Evolutionary conservation across 2,888 invertebrate species (phyloP).

Genomic region (Schizotus pectinicornis): DNA sequence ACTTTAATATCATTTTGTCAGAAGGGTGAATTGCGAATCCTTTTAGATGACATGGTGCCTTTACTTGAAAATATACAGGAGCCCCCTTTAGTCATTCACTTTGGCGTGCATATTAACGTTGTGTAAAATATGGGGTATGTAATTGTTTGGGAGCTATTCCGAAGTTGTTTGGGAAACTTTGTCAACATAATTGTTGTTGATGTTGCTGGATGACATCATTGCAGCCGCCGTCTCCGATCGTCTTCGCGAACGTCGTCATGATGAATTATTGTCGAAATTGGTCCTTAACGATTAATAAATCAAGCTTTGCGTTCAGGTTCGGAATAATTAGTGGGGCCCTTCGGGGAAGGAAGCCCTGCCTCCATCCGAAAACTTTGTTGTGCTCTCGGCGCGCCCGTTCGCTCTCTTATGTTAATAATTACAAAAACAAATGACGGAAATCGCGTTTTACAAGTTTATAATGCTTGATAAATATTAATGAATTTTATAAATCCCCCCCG

Average conservation of each 20-base stretch:
- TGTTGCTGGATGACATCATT: conserved; percentile 7
- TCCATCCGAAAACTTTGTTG: too few relatives aligned
- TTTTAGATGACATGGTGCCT: too few relatives aligned
- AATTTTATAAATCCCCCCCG: conserved; percentile 38
- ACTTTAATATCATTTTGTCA: too few relatives aligned
- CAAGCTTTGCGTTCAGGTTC: conserved; percentile 17
- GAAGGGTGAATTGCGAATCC: too few relatives aligned
- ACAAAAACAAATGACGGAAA: conserved; percentile 37
- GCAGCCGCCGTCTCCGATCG: neutral
- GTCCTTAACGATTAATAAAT: conserved; percentile 28
- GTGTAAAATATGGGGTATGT: too few relatives aligned
- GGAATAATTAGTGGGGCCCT: conserved; percentile 14
- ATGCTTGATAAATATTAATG: conserved; percentile 46
- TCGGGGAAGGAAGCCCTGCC: neutral
- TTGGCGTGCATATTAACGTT: too few relatives aligned
- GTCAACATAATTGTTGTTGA: conserved; percentile 6
- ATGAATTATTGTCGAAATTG: conserved; percentile 26
- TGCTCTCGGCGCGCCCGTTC: neutral
- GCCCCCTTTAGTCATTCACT: too few relatives aligned
- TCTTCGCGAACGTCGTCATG: conserved; percentile 19
- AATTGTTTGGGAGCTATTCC: neutral
- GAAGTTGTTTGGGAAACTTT: neutral
- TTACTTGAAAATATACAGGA: too few relatives aligned
- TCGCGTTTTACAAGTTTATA: conserved; percentile 39
- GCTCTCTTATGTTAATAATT: conserved; percentile 28